Evolutionary conservation across 1,140 invertebrate species (phyloP).

Genomic region (Calephelis nemesis): DNA sequence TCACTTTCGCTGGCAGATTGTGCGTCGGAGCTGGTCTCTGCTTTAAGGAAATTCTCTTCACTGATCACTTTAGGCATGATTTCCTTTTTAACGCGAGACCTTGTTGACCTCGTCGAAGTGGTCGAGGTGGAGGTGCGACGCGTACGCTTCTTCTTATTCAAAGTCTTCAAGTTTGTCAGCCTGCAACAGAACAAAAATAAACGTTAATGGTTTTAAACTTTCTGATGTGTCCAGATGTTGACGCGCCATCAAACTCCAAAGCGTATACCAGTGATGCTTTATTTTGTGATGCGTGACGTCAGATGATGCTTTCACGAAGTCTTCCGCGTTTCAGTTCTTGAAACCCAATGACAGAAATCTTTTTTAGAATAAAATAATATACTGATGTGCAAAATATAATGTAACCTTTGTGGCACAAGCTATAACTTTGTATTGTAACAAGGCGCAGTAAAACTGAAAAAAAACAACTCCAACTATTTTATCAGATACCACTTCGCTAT

Average conservation of each 20-base stretch:
- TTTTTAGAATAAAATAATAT: background rate
- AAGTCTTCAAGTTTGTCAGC: conserved; percentile 54
- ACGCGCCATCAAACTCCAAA: too few species aligned
- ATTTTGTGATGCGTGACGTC: too few species aligned
- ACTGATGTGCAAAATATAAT: too few species aligned
- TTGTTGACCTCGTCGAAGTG: conserved; percentile 23
- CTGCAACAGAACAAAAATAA: conserved; percentile 36
- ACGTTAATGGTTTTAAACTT: background rate
- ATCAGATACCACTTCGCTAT: too few species aligned
- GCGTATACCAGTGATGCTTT: too few species aligned
- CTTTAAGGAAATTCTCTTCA: conserved; percentile 49
- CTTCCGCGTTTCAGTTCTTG: too few species aligned
- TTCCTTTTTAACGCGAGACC: conserved; percentile 23
- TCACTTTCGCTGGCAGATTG: conserved; percentile 41
- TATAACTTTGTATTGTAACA: too few species aligned
- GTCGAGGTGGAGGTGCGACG: conserved; percentile 35
- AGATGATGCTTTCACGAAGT: too few species aligned
- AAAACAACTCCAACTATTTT: too few species aligned
- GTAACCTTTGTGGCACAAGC: background rate
- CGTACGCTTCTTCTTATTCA: conserved; percentile 48
- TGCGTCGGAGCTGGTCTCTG: conserved; percentile 53
- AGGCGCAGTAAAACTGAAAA: too few species aligned
- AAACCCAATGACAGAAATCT: too few species aligned
- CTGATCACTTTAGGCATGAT: conserved; percentile 50
- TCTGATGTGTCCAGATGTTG: too few species aligned